Conservation (phyloP, 2,113 vertebrate species). For the Murina feae region DNA sequence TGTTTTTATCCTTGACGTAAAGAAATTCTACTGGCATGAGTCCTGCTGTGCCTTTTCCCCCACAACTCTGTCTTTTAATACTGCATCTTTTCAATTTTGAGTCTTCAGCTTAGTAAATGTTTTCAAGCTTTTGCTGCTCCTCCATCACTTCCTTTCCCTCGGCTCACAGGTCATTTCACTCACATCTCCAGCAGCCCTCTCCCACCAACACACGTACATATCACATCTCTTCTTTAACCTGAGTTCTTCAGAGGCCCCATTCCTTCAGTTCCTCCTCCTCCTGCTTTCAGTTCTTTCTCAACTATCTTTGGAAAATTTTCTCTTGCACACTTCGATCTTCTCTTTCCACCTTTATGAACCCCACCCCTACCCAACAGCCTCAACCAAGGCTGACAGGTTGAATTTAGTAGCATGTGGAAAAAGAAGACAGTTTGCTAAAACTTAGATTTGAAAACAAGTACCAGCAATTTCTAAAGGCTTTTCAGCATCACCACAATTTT, state of each 20-base stretch:
- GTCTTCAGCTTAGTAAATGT: neutral
- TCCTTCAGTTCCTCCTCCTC: neutral
- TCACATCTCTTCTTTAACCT: neutral
- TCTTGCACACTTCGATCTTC: neutral
- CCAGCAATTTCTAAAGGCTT: neutral
- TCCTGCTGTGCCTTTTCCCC: neutral
- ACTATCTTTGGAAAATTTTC: neutral
- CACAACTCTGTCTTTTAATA: neutral
- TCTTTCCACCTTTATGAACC: neutral
- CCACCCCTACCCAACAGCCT: neutral
- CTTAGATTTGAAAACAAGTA: neutral
- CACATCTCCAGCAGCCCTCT: neutral
- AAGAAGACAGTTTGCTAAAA: neutral
- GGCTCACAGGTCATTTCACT: no score
- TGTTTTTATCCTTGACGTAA: slow-evolving; percentile 1
- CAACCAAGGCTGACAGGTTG: neutral
- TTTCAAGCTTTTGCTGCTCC: neutral
- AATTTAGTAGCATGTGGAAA: neutral
- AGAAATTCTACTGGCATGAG: neutral
- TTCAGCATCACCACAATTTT: neutral
- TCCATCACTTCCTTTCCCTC: neutral
- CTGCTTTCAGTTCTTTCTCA: neutral
- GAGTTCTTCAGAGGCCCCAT: no score
- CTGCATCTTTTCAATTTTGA: neutral
- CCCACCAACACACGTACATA: neutral